phyloP scores from a whole-genome alignment of 1,140 invertebrate species.

The Argopecten irradians region DNA sequence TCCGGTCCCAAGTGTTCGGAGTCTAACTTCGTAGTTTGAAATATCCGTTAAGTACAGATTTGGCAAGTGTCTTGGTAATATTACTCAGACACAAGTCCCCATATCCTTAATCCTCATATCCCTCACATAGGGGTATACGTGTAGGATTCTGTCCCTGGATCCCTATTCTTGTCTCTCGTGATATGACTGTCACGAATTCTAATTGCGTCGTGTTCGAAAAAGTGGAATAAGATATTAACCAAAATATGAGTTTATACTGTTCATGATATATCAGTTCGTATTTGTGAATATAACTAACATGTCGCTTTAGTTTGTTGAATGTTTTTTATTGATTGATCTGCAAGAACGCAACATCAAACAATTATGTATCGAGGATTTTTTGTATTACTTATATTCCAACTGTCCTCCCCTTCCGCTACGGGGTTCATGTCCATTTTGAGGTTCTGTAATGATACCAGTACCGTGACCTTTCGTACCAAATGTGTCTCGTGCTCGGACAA shows the following conservation, averaged over 20 bases:
- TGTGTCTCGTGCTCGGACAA: slow-evolving; percentile 33
- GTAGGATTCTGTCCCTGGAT: not conserved
- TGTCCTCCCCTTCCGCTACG: not conserved
- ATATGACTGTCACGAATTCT: too few species aligned
- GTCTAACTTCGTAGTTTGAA: not conserved
- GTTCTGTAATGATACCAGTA: not conserved
- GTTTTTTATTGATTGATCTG: too few species aligned
- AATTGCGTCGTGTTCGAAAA: too few species aligned
- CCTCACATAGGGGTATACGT: not conserved
- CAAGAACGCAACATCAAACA: too few species aligned
- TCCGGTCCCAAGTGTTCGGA: not conserved
- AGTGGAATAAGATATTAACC: too few species aligned
- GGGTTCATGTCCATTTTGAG: not conserved
- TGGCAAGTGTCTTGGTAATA: not conserved
- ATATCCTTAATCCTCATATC: not conserved
- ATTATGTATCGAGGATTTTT: not conserved
- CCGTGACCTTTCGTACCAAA: not conserved
- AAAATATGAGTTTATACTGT: too few species aligned
- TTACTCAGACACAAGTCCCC: not conserved
- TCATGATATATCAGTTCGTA: too few species aligned
- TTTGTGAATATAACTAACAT: too few species aligned
- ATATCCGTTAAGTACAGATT: not conserved
- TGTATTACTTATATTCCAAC: not conserved
- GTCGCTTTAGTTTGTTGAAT: too few species aligned
- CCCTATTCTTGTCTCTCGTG: not conserved